Evolutionary conservation across 2,888 invertebrate species (phyloP), one percentile per base, ranked within the genome.

Genomic region (Brenthis daphne): DNA sequence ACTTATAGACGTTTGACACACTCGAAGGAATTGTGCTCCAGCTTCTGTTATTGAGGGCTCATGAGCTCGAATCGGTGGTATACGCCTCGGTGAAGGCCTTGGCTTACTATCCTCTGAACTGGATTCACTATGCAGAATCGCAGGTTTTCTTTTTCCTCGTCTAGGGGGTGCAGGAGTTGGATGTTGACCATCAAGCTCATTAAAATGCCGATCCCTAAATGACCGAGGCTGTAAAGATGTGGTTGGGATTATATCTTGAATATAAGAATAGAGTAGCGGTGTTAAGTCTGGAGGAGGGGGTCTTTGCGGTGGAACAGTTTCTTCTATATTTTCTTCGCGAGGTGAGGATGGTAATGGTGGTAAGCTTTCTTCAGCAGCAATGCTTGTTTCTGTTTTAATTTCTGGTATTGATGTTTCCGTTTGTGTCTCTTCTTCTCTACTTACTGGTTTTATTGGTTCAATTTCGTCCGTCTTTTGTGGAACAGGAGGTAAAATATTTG

Each of bases 31-130:
- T 80, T 96, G 96, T 0, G 94, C 94, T 13, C 96, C 95, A 37
- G 96, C 94, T 78, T 96, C 96, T 0, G 94, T 88, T 72, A 97
- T 94, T 3, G 95, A 93, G 1, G 95, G 95, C 77, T 96, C 96
- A 13, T 94, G 93, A 1, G 89, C 78, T 77, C 91, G 89, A 29
- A 82, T 79, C 1, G 88, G 79, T 16, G 90, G 79, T 82, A 89
- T 76, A 75, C 91, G 84, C 70, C 93, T 78, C 6, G 89, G 82
- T 0, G 89, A 87, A 0, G 89, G 88, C 16, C 90, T 86, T n/a
- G 91, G 87, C 54, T 88, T 87, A 12, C 86, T 89, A 29, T 94
- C 94, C 11, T 93, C 91, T 0, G 94, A 91, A 77, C 94, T 92
- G 12, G 94, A 90, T 74, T 92, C 92, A n/a, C 87, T 88, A 14